phyloP scores from a whole-genome alignment of 2,797 vertebrate species.

The Naso thynnoides region DNA sequence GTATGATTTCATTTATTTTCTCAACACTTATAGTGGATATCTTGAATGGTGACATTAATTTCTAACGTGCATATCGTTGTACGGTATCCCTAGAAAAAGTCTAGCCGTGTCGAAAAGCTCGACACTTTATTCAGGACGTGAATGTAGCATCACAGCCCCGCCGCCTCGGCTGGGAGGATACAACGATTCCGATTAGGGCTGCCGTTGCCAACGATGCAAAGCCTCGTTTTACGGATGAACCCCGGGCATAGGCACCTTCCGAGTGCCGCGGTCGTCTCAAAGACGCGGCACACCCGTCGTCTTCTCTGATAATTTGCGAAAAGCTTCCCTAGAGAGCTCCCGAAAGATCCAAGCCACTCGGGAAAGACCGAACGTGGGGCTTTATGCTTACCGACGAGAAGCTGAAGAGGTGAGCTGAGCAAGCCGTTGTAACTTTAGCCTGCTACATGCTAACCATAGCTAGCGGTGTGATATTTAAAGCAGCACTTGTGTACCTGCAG shows the following conservation, averaged over 20 bases:
- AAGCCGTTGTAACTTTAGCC: constrained; percentile 71
- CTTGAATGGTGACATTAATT: background rate
- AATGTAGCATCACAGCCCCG: constrained; percentile 53
- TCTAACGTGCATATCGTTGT: fast-evolving
- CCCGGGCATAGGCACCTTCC: constrained; percentile 49
- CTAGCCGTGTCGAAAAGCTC: background rate
- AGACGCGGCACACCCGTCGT: constrained; percentile 8
- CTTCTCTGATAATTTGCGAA: constrained; percentile 2
- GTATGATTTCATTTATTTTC: background rate
- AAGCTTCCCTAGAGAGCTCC: background rate
- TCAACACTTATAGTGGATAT: background rate
- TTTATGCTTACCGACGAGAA: constrained; percentile 69
- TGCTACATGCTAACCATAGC: constrained; percentile 67
- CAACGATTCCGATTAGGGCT: constrained; percentile 48
- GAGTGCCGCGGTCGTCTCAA: constrained; percentile 41
- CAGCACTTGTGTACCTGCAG: constrained; percentile 16
- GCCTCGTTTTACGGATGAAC: constrained; percentile 60
- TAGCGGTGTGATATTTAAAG: constrained; percentile 43
- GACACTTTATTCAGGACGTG: background rate
- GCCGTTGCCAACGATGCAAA: constrained; percentile 69
- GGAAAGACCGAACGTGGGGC: constrained; percentile 36
- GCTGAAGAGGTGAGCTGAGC: constrained; percentile 70
- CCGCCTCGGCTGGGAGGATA: constrained; percentile 67
- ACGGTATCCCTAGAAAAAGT: background rate
- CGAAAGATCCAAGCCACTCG: constrained; percentile 5